Evolutionary conservation across 2,113 vertebrate species (phyloP).

Genomic region (Oxyruncus cristatus): DNA sequence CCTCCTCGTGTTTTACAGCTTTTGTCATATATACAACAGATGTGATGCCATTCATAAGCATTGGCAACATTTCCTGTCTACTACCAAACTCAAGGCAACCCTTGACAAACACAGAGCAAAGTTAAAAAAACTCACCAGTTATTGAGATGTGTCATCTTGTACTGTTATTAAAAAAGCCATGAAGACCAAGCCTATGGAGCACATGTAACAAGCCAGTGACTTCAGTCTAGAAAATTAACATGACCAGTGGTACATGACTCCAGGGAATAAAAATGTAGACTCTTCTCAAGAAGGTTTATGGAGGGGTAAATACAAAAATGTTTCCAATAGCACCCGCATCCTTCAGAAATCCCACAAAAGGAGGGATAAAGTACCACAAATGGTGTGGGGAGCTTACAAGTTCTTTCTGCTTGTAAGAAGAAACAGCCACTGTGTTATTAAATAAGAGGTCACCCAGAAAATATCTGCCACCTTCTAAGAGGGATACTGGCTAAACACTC

Average conservation of each 20-base stretch:
- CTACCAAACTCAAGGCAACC: neutral
- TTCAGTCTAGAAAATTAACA: neutral
- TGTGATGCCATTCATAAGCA: neutral
- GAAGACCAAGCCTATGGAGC: neutral
- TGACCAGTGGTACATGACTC: neutral
- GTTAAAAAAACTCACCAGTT: neutral
- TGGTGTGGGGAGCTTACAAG: accelerated
- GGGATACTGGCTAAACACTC: neutral
- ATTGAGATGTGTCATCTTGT: neutral
- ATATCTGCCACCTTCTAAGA: neutral
- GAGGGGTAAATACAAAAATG: neutral
- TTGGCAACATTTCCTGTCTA: accelerated
- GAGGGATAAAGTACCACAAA: neutral
- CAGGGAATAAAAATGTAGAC: neutral
- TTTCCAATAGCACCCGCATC: neutral
- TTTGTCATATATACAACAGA: neutral
- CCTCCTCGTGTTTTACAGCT: neutral
- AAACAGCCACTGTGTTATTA: neutral
- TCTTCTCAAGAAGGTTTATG: neutral
- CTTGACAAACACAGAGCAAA: neutral
- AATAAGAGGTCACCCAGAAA: neutral
- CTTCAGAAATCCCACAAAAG: neutral
- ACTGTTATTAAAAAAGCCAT: neutral
- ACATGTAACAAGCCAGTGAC: neutral
- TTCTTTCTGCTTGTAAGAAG: neutral